These are phyloP conservation scores for Cepaea nemoralis DNA, from an alignment of 1,140 invertebrate genomes.

Conservation along the genomic window DNA sequence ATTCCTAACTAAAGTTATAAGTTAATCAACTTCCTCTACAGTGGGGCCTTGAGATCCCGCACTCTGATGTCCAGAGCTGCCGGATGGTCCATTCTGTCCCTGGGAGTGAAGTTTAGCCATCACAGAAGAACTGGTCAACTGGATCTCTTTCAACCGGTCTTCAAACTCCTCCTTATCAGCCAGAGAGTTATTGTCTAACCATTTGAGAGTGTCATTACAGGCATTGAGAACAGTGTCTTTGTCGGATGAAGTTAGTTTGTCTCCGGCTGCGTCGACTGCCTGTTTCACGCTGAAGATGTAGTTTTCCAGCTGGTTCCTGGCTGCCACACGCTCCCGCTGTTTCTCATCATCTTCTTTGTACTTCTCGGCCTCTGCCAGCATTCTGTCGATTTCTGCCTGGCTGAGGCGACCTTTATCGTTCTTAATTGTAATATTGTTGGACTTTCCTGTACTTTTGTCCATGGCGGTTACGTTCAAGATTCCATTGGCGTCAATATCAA, in stretches of 20 bases:
- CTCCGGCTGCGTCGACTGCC: conserved; percentile 79
- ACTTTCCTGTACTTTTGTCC: conserved; percentile 80
- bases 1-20: too few relatives aligned
- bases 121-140: conserved; percentile 70
- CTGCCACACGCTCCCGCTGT: conserved; percentile 84
- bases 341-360: conserved; percentile 90
- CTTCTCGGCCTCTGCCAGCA: conserved; percentile 96
- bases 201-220: conserved; percentile 92
- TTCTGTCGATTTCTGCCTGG: conserved; percentile 95
- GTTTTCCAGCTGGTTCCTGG: conserved; percentile 79
- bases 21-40: conserved; percentile 65
- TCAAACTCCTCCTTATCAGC: conserved; percentile 70
- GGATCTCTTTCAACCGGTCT: conserved; percentile 65
- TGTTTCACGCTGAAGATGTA: conserved; percentile 88
- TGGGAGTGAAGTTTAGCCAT: conserved; percentile 74
- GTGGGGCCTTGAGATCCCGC: conserved; percentile 48
- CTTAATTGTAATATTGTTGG: conserved; percentile 89
- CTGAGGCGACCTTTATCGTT: conserved; percentile 90
- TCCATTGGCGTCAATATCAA: conserved; percentile 67
- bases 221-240: conserved; percentile 87
- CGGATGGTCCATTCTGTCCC: conserved; percentile 45
- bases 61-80: neutral
- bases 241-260: conserved; percentile 87
- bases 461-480: conserved; percentile 74
- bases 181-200: conserved; percentile 90